phyloP scores from a whole-genome alignment of 2,113 vertebrate species.

The Campylomormyrus tamandua region DNA sequence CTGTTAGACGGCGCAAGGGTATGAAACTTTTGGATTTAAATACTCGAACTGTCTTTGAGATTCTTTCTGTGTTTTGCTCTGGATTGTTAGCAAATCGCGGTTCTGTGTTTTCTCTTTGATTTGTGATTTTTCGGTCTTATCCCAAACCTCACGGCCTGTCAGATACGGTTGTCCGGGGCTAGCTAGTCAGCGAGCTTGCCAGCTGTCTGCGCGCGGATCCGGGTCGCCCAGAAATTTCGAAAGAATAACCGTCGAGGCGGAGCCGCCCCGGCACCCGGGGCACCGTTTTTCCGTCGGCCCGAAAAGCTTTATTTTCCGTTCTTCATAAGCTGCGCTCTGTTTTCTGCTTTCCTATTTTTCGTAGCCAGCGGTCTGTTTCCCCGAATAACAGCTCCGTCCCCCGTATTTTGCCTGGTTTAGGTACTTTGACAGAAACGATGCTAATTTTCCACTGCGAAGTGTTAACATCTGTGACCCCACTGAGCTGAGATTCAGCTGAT shows the following conservation, averaged over 20 bases:
- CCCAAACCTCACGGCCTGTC: neutral
- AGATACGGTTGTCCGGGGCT: neutral
- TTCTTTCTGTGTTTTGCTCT: too few relatives aligned
- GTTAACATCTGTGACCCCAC: neutral
- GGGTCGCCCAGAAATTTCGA: neutral
- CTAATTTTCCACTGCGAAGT: neutral
- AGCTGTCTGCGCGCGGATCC: neutral
- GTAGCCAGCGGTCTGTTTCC: neutral
- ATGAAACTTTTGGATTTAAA: constrained; percentile 6
- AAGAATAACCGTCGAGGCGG: neutral
- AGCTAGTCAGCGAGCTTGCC: neutral
- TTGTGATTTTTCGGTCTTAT: neutral
- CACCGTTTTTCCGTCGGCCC: neutral
- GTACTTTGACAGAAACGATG: neutral
- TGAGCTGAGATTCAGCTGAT: neutral
- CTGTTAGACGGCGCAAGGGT: neutral
- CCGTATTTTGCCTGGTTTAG: neutral
- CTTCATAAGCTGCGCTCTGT: neutral
- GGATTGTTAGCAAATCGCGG: neutral
- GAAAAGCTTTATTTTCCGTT: neutral
- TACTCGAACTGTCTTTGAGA: neutral
- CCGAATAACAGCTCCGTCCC: neutral
- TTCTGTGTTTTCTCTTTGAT: neutral
- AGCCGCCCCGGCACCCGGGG: neutral
- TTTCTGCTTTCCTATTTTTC: neutral